Percentiles rank a stretch among this genome's conserved stretches.
These are phyloP conservation scores for Torymus tubicola DNA, from an alignment of 2,888 invertebrate genomes.

Conservation along the genomic window DNA sequence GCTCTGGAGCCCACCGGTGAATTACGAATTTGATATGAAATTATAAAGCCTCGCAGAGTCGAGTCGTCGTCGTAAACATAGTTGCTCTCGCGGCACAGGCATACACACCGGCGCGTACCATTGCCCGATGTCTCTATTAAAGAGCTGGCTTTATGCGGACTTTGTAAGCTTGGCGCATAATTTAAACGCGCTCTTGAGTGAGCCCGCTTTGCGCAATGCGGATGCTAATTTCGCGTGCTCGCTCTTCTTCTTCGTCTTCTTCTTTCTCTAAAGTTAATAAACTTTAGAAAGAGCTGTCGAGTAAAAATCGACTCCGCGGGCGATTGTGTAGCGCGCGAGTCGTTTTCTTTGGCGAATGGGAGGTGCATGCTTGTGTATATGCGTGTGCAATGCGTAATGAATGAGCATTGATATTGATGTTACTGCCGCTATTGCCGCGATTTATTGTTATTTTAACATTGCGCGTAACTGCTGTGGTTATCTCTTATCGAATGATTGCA, in stretches of 20 bases:
- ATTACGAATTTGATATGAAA: constrained; percentile 26
- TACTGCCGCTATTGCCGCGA: too few relatives aligned
- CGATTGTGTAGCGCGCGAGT: background rate
- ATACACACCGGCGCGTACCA: too few relatives aligned
- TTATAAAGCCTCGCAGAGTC: constrained; percentile 13
- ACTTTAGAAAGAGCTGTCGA: background rate
- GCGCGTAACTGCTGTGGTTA: too few relatives aligned
- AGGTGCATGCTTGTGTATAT: background rate
- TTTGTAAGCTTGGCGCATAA: constrained; percentile 31
- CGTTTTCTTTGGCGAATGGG: background rate
- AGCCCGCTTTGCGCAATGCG: constrained; percentile 26
- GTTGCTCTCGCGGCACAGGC: background rate
- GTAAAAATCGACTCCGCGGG: constrained; percentile 1
- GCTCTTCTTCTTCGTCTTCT: constrained; percentile 20
- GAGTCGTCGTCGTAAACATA: constrained; percentile 13
- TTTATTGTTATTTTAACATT: too few relatives aligned
- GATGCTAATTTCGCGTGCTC: constrained; percentile 21
- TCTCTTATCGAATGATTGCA: too few relatives aligned
- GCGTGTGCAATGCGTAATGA: background rate
- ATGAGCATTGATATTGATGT: too few relatives aligned
- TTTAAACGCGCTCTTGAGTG: constrained; percentile 5
- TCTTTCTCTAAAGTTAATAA: constrained; percentile 20
- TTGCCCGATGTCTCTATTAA: constrained; percentile 41
- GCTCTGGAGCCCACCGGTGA: background rate
- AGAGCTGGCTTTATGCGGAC: constrained; percentile 17